A percentile compares a stretch with the other conserved stretches of the same genome.
Conservation (phyloP, 2,797 vertebrate genomes). For the Pseudopleuronectes americanus region DNA sequence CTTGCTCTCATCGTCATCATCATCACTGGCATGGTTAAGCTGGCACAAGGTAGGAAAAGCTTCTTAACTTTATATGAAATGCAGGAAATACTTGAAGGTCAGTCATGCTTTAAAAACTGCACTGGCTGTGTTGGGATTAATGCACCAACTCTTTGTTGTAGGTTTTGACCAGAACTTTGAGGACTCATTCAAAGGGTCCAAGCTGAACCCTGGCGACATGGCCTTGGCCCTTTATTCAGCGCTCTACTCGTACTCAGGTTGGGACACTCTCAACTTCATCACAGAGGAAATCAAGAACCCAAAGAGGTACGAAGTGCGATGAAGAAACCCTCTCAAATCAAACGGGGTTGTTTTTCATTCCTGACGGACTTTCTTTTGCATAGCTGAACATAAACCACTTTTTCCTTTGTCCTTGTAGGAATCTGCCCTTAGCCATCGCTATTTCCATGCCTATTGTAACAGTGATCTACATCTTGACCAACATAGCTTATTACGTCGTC, state of each 20-base stretch:
- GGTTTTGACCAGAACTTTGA: conserved; percentile 84
- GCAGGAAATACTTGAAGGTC: too few relatives aligned
- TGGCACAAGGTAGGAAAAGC: conserved; percentile 81
- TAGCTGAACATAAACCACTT: background rate
- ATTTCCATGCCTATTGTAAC: conserved; percentile 90
- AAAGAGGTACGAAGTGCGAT: conserved; percentile 74
- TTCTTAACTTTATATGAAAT: too few relatives aligned
- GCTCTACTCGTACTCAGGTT: conserved; percentile 88
- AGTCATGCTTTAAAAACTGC: too few relatives aligned
- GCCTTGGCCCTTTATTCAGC: conserved; percentile 87
- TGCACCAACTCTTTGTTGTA: conserved; percentile 41
- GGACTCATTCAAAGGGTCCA: conserved; percentile 83
- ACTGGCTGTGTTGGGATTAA: background rate
- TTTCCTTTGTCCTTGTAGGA: conserved; percentile 62
- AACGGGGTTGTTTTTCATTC: background rate
- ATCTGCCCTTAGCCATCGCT: conserved; percentile 86
- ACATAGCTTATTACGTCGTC: conserved; percentile 87
- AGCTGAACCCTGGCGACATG: conserved; percentile 81
- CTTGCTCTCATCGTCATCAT: conserved; percentile 87
- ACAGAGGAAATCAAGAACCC: conserved; percentile 89
- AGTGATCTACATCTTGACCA: conserved; percentile 88
- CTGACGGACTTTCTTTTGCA: background rate
- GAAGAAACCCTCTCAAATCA: background rate
- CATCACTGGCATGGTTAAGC: conserved; percentile 82
- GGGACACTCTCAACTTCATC: conserved; percentile 90